These are phyloP conservation scores for Drosophila ercepeae DNA, from an alignment of 1,140 invertebrate species.

Conservation along the genomic window DNA sequence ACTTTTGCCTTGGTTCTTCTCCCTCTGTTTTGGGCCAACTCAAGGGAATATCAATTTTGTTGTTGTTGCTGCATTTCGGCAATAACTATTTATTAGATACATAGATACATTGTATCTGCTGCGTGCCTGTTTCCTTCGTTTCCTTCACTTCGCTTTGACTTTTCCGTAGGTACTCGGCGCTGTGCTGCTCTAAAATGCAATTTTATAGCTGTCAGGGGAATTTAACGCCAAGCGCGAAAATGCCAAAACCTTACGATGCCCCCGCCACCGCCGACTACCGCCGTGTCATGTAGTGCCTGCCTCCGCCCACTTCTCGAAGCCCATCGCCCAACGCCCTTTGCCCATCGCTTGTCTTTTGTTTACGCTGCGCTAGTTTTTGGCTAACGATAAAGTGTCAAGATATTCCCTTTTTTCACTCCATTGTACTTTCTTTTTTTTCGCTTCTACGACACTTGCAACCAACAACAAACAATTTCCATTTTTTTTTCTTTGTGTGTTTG, in stretches of 20 bases:
- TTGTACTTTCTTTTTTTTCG: slow-evolving; percentile 35
- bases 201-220: slow-evolving; percentile 81
- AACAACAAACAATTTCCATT: slow-evolving; percentile 56
- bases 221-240: slow-evolving; percentile 82
- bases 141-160: slow-evolving; percentile 32
- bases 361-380: slow-evolving; percentile 79
- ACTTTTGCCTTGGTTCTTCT: slow-evolving; percentile 56
- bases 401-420: slow-evolving; percentile 54
- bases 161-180: slow-evolving; percentile 10
- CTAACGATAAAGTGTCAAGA: slow-evolving; percentile 81
- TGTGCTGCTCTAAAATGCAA: slow-evolving; percentile 77
- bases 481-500: slow-evolving; percentile 4
- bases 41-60: slow-evolving; percentile 79
- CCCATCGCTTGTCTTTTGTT: slow-evolving; percentile 48
- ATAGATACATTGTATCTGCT: slow-evolving; percentile 65
- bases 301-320: slow-evolving; percentile 7
- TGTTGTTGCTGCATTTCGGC: slow-evolving; percentile 59
- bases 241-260: slow-evolving; percentile 59
- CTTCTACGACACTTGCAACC: slow-evolving; percentile 55
- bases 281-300: slow-evolving; percentile 9
- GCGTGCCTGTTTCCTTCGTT: slow-evolving; percentile 9
- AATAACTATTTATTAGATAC: slow-evolving; percentile 82
- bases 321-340: slow-evolving; percentile 44
- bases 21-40: not conserved
- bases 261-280: slow-evolving; percentile 44